Percentiles rank a stretch among this genome's conserved stretches.
Evolutionary conservation across 2,888 invertebrate species (phyloP).

Genomic region (Pollenia labialis): DNA sequence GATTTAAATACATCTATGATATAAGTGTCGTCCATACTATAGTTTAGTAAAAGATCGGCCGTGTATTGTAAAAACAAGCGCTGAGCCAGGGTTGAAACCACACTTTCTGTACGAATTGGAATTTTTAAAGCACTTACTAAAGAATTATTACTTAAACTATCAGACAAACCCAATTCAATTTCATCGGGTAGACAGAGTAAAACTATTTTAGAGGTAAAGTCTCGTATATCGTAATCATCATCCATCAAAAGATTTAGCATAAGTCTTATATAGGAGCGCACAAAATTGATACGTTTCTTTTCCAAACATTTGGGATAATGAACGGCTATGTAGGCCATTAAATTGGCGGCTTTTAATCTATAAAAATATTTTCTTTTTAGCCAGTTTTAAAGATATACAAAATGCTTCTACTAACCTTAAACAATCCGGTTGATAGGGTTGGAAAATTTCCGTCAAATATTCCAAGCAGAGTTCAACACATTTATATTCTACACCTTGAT

Average conservation of each 20-base stretch:
- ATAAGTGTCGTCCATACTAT: slow-evolving; percentile 74
- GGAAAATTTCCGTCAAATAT: slow-evolving; percentile 77
- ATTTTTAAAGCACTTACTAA: slow-evolving; percentile 58
- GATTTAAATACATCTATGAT: slow-evolving; percentile 78
- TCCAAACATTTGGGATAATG: slow-evolving; percentile 74
- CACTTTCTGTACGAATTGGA: slow-evolving; percentile 71
- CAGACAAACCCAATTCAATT: slow-evolving; percentile 75
- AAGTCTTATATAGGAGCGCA: slow-evolving; percentile 78
- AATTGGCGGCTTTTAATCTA: slow-evolving; percentile 78
- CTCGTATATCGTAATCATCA: slow-evolving; percentile 80
- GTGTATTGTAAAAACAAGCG: slow-evolving; percentile 77
- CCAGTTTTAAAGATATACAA: not conserved
- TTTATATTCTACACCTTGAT: slow-evolving; percentile 70
- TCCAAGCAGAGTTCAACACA: slow-evolving; percentile 76
- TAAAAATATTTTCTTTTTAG: slow-evolving; percentile 1
- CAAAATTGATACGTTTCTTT: slow-evolving; percentile 75
- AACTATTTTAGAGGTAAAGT: slow-evolving; percentile 77
- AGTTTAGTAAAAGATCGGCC: slow-evolving; percentile 73
- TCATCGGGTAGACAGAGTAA: slow-evolving; percentile 75
- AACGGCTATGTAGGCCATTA: slow-evolving; percentile 76
- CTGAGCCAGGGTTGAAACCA: slow-evolving; percentile 78
- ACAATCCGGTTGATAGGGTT: slow-evolving; percentile 77
- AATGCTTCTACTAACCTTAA: slow-evolving; percentile 75
- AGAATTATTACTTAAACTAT: slow-evolving; percentile 60
- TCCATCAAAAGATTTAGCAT: slow-evolving; percentile 80